phyloP scores from a whole-genome alignment of 2,113 vertebrate genomes.

The Octodon degus region DNA sequence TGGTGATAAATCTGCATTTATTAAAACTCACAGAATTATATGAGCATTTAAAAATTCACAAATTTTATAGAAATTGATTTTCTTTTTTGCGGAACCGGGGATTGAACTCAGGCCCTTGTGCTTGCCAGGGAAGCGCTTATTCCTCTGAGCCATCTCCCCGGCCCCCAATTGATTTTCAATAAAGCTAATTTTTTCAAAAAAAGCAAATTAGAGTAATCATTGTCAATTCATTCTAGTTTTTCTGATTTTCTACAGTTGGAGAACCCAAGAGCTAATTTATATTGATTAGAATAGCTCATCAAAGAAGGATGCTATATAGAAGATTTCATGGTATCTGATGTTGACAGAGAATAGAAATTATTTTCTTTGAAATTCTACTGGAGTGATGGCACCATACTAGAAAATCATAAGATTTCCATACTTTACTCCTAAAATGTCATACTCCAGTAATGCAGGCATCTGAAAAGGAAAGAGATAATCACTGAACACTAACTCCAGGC shows the following conservation, averaged over 20 bases:
- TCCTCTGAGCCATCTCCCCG: too few species aligned
- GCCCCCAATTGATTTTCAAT: not conserved
- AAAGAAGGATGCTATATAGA: slow-evolving; percentile 25
- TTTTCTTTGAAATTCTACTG: slow-evolving; percentile 51
- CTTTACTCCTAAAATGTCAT: not conserved
- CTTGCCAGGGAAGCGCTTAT: too few species aligned
- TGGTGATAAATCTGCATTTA: not conserved
- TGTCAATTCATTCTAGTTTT: not conserved
- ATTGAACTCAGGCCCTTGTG: too few species aligned
- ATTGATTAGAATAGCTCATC: slow-evolving; percentile 54
- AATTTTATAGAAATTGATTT: slow-evolving; percentile 27
- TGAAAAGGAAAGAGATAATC: slow-evolving; percentile 19
- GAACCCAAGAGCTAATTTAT: slow-evolving; percentile 28
- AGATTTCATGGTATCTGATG: slow-evolving; percentile 47
- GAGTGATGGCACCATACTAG: not conserved
- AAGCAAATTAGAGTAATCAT: slow-evolving; percentile 1
- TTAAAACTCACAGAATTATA: slow-evolving; percentile 3
- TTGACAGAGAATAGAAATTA: slow-evolving; percentile 45
- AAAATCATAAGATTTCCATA: slow-evolving; percentile 14
- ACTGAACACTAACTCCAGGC: not conserved
- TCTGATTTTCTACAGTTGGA: not conserved
- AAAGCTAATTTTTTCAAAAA: not conserved
- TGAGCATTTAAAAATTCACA: not conserved
- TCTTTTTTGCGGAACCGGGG: too few species aligned
- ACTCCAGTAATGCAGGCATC: not conserved